Conservation (phyloP, 1,140 invertebrate species). For the Fopius arisanus region DNA sequence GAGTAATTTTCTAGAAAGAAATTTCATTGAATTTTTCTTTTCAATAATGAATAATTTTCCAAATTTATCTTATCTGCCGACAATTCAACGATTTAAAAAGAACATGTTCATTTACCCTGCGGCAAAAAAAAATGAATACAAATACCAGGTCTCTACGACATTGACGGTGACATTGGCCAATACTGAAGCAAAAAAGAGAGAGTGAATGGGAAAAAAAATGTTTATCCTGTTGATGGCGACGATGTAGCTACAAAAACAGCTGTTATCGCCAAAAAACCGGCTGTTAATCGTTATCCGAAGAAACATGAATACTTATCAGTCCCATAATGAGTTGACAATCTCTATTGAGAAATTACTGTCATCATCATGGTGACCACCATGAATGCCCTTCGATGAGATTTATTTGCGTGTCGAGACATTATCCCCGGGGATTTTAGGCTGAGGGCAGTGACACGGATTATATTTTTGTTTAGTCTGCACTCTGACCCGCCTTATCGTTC, state of each 20-base stretch:
- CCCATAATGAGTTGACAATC: not conserved
- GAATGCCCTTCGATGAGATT: no score
- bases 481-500: constrained; percentile 15
- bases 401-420: no score
- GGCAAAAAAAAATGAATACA: no score
- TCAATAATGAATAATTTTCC: no score
- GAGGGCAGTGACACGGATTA: not conserved
- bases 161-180: not conserved
- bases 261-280: not conserved
- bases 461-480: constrained; percentile 15
- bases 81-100: no score
- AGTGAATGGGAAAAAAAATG: not conserved
- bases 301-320: not conserved
- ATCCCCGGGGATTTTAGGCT: no score
- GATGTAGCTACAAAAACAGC: constrained; percentile 3
- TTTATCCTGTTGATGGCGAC: not conserved
- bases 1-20: no score
- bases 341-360: not conserved
- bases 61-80: no score
- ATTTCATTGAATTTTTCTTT: no score
- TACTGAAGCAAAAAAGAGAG: not conserved
- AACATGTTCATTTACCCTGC: no score
- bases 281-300: not conserved
- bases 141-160: not conserved
- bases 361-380: no score